Evolutionary conservation across 2,797 vertebrate species (phyloP).

Genomic region (Nasua narica): DNA sequence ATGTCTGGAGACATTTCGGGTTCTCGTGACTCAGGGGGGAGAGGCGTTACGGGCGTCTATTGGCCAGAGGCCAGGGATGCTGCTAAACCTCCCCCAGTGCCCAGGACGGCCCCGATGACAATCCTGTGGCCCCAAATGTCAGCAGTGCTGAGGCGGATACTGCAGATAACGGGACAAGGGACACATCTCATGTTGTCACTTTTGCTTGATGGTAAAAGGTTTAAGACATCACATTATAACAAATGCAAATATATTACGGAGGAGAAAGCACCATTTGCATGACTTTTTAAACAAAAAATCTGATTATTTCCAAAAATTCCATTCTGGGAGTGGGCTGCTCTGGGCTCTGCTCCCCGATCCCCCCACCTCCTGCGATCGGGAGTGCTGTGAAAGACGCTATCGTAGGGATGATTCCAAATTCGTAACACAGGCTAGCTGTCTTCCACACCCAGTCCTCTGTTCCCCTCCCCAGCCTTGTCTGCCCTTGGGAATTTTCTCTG

Average conservation of each 20-base stretch:
- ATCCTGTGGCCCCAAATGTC: background rate
- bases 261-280: background rate
- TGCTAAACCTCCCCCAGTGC: background rate
- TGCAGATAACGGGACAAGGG: rapidly evolving
- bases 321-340: background rate
- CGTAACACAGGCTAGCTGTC: rapidly evolving
- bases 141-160: rapidly evolving
- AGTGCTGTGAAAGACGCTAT: background rate
- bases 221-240: background rate
- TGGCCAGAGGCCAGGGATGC: background rate
- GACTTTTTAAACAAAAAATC: background rate
- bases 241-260: background rate
- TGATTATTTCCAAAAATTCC: background rate
- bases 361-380: background rate
- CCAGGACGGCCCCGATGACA: rapidly evolving
- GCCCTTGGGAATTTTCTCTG: background rate
- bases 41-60: background rate
- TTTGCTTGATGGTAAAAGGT: background rate
- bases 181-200: background rate
- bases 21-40: background rate
- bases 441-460: no score
- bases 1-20: background rate
- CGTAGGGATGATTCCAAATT: background rate
- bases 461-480: background rate
- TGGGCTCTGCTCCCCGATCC: background rate